Base-by-base conservation (phyloP, 2,888 invertebrate genomes). In the Drosophila macrothrix region DNA sequence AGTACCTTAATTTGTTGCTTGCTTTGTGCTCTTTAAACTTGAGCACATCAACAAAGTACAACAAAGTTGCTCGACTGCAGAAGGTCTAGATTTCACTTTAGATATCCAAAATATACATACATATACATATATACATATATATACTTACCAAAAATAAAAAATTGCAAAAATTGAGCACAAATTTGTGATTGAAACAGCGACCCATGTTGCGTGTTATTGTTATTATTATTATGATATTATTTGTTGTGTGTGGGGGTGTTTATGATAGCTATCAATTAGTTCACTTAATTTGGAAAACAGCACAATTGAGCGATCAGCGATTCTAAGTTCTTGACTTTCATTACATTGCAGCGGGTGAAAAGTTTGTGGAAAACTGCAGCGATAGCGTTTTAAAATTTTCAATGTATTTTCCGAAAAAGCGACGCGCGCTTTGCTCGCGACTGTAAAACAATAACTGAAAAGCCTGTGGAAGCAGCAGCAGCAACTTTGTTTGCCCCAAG, bases 111-210 rank as follows among this genome's bases (percentile, higher is more conserved):
- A 22, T 28, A 49, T 35, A 22, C 46, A 7, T 1, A 37, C n/a
- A 46, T 25, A 37, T 28, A 49, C n/a, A 25, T 43, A 5, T 2
- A 37, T n/a, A 52, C 19, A 39, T 33, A 25, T 14, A 14, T 33
- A 7, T 25, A 87, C 92, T 92, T 85, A 93, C 93, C 92, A 93
- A 87, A 92, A 96, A 95, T 80, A 96, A 91, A 73, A 95, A 95
- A 92, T 96, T 96, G 87, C 95, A 95, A 91, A 94, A 94, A 80
- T 96, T 95, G 92, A 96, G 94, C 75, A 96, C 93, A 78, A 95
- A 94, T 94, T 95, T 96, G 66, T 95, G 95, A 92, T 94, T 95
- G 55, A 94, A 94, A 78, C 94, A 92, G 71, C 87, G 89, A 62
- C 85, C 85, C 92, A 92, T 92, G 39, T 70, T 83, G 60, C 35